A percentile compares a stretch with the other conserved stretches of the same genome.
phyloP scores from a whole-genome alignment of 2,888 invertebrate species.

The Thecocarcelia acutangulata region DNA sequence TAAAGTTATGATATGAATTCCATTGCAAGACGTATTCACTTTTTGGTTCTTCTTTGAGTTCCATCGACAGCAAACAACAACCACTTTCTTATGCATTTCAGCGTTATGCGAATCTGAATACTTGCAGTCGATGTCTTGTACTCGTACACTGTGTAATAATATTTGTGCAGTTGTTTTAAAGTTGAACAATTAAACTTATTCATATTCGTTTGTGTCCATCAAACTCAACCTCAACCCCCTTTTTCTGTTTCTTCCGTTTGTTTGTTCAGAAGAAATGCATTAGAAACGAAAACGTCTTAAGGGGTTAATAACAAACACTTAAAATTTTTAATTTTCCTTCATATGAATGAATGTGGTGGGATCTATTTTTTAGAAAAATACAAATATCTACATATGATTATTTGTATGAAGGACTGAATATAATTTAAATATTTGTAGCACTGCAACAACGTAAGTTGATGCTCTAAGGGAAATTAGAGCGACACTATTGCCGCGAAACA shows the following conservation, averaged over 20 bases:
- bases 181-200: slow-evolving; percentile 50
- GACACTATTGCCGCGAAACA: no score
- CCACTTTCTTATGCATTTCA: slow-evolving; percentile 47
- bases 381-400: no score
- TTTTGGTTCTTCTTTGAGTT: slow-evolving; percentile 14
- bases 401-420: no score
- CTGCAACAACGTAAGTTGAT: no score
- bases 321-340: neutral
- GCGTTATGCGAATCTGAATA: slow-evolving; percentile 43
- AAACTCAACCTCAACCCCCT: slow-evolving; percentile 43
- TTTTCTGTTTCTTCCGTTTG: slow-evolving; percentile 16
- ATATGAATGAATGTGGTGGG: neutral
- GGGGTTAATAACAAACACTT: slow-evolving; percentile 25
- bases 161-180: slow-evolving; percentile 61
- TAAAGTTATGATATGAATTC: slow-evolving; percentile 39
- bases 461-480: no score
- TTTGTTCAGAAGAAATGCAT: slow-evolving; percentile 44
- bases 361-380: no score
- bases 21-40: slow-evolving; percentile 31
- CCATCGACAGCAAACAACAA: slow-evolving; percentile 37
- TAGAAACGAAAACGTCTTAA: slow-evolving; percentile 26
- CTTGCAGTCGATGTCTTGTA: neutral
- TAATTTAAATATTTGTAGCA: no score
- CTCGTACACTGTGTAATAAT: slow-evolving; percentile 41
- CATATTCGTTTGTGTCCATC: slow-evolving; percentile 14